Evolutionary conservation across 1,140 invertebrate genomes (phyloP), one percentile per base, ranked within the genome.

Genomic region (Lithobius niger): DNA sequence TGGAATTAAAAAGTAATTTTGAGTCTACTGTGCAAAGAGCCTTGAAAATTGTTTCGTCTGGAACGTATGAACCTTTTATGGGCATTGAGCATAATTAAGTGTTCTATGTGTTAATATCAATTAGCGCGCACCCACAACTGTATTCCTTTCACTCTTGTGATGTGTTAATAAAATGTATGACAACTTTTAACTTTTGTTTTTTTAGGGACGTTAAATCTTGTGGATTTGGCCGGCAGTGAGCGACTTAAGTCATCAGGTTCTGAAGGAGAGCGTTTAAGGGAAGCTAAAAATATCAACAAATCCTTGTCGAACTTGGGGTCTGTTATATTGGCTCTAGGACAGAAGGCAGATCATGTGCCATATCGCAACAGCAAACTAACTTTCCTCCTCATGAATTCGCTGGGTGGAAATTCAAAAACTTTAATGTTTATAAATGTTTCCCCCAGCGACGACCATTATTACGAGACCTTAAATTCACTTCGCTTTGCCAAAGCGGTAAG

Each of bases 151-250:
- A n/a, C n/a, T n/a, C n/a, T n/a, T n/a, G n/a, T n/a, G n/a, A n/a
- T n/a, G n/a, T n/a, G n/a, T n/a, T n/a, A n/a, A n/a, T n/a, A n/a
- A n/a, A n/a, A n/a, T n/a, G n/a, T n/a, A n/a, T n/a, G n/a, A n/a
- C n/a, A n/a, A n/a, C n/a, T n/a, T n/a, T n/a, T n/a, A n/a, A n/a
- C n/a, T 27, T 43, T 55, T 55, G 50, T 52, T 27, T 57, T 59
- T 58, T 19, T 59, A 74, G 76, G 73, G 15, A 66, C 80, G 48
- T 73, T 92, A 18, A 91, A 89, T 75, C 73, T 96, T 50, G 87
- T 96, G 1, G 92, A 96, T 69, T 74, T 95, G 58, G 92, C 91
- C 45, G 92, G 90, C n/a, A 92, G 88, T 26, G 92, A 96, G 68
- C 66, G 79, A 59, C 82, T 87, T 63, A 81, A 86, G 0, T 93